Base-by-base conservation (phyloP, 1,140 invertebrate species). In the Diploscapter pachys region DNA sequence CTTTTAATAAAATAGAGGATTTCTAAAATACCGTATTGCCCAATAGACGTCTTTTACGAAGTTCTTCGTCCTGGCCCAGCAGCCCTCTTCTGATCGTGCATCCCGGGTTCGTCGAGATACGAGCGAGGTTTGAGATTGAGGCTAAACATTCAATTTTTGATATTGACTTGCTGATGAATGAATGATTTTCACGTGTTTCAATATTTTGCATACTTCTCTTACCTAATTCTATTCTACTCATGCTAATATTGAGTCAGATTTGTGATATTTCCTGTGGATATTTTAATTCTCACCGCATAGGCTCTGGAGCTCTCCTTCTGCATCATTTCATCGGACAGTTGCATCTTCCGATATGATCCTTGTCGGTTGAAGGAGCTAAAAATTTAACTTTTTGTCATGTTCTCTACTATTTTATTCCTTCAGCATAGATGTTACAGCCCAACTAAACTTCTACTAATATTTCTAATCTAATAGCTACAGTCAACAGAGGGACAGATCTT, bases 301-400 rank as follows among this genome's bases (percentile, higher is more conserved):
- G 80, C 76, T 13, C 76, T 81, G 5, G 74, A 63, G 69, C 77
- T 74, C 55, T 85, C 75, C 8, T 55, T 9, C 13, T 59, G 55
- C 57, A 63, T 13, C n/a, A 75, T 8, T 50, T 75, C 72, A 13
- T 85, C 83, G 56, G 64, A 72, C 52, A 78, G 77, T 57, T 83
- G 82, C 84, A 83, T 83, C 49, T 77, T 63, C 73, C 75, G 70
- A 57, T 83, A 83, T 56, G 81, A 84, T 61, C 85, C 84, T 78
- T 83, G 84, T 13, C 82, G 73, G n/a, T 65, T 72, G n/a, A 83
- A 57, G 0, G 84, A 84, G 55, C 82, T 83, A 63, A 72, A 85
- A 77, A 48, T 6, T 6, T 8, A 50, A 65, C 9, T 59, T 59
- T 11, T 59, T 59, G 9, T 59, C 9, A 59, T 59, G 57, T 11